Percentiles rank a stretch among this genome's conserved stretches.
phyloP scores from a whole-genome alignment of 2,888 invertebrate genomes.

The Polydrusus pterygomalis region DNA sequence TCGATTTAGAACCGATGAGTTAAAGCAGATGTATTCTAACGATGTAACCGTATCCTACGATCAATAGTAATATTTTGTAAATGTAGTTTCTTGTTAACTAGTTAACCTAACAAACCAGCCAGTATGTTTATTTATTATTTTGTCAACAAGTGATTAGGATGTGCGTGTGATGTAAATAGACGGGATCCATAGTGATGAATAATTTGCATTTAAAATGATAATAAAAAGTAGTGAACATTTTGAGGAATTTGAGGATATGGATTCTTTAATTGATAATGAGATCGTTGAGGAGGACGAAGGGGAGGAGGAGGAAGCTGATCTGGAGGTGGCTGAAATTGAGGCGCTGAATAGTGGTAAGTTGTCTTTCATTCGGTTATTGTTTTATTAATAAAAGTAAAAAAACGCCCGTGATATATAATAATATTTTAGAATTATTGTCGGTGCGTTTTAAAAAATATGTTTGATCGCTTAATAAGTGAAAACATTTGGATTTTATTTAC shows the following conservation, averaged over 20 bases:
- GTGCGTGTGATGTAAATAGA: constrained; percentile 22
- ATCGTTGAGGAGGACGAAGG: constrained; percentile 50
- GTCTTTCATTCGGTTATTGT: neutral
- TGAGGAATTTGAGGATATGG: constrained; percentile 44
- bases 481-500: too few relatives aligned
- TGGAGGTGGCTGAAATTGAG: constrained; percentile 7
- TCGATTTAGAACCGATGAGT: too few relatives aligned
- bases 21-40: neutral
- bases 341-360: constrained; percentile 35
- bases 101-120: constrained; percentile 44
- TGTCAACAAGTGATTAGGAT: constrained; percentile 36
- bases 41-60: neutral
- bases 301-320: constrained; percentile 28
- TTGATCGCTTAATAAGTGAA: too few relatives aligned
- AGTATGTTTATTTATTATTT: constrained; percentile 44
- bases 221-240: constrained; percentile 39
- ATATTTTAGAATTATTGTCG: too few relatives aligned
- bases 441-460: too few relatives aligned
- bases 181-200: constrained; percentile 14
- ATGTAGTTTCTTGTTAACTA: constrained; percentile 3
- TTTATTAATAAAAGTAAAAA: too few relatives aligned
- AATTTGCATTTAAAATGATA: constrained; percentile 39
- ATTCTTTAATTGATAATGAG: constrained; percentile 46
- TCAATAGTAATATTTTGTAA: neutral
- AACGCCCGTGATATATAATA: too few relatives aligned